Evolutionary conservation across 2,797 vertebrate species (phyloP).

Genomic region (Mormyrus proboscirostris): DNA sequence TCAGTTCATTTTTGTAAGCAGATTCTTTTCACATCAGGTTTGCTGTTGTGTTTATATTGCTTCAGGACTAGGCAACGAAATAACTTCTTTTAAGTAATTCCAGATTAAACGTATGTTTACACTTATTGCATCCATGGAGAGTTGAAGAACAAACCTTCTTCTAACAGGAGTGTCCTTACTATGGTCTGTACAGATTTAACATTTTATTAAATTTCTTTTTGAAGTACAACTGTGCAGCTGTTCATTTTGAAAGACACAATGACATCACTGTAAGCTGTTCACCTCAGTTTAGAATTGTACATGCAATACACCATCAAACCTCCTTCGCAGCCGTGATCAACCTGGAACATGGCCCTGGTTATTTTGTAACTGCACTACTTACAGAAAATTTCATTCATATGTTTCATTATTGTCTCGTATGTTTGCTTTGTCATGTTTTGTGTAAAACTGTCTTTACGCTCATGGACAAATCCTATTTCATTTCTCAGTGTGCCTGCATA

Average conservation of each 20-base stretch:
- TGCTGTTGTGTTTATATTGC: neutral
- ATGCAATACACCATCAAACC: neutral
- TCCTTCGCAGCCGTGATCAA: neutral
- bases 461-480: neutral
- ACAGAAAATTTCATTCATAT: neutral
- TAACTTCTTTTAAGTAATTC: neutral
- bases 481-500: neutral
- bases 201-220: neutral
- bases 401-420: neutral
- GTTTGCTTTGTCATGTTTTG: neutral
- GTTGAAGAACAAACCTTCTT: neutral
- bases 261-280: neutral
- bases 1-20: neutral
- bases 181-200: neutral
- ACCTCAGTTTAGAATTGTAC: neutral
- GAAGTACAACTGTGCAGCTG: neutral
- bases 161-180: neutral
- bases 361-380: neutral
- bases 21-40: neutral
- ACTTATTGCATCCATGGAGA: neutral
- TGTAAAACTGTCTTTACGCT: neutral
- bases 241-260: neutral
- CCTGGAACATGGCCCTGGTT: neutral
- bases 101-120: neutral
- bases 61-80: neutral